Percentiles rank a stretch among this genome's conserved stretches.
phyloP scores from a whole-genome alignment of 2,113 vertebrate genomes.

The Apeltes quadracus region DNA sequence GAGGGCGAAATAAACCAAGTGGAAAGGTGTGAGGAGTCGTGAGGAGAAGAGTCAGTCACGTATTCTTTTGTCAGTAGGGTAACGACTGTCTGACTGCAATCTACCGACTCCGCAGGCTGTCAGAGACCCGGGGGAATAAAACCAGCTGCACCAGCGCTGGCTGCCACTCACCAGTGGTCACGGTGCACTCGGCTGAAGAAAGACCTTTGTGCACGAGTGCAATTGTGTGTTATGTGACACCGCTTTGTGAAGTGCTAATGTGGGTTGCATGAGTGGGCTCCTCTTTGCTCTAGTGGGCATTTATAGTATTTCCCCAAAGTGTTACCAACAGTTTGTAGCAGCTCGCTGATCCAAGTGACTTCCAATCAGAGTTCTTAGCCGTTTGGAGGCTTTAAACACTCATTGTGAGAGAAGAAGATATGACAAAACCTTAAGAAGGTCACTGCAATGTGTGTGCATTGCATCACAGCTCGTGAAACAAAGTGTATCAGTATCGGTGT shows the following conservation, averaged over 20 bases:
- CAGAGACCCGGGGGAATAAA: slow-evolving; percentile 39
- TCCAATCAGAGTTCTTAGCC: background rate
- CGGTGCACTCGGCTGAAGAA: slow-evolving; percentile 21
- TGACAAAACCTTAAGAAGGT: background rate
- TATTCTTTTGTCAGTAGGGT: slow-evolving; percentile 16
- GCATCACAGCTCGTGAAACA: background rate
- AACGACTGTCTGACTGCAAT: slow-evolving; percentile 54
- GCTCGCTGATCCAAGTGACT: background rate
- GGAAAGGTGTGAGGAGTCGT: background rate
- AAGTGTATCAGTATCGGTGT: background rate
- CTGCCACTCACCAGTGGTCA: slow-evolving; percentile 18
- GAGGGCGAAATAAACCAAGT: background rate
- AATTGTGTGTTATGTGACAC: slow-evolving; percentile 31
- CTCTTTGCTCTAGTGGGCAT: background rate
- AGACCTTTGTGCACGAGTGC: slow-evolving; percentile 9
- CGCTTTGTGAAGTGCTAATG: slow-evolving; percentile 6
- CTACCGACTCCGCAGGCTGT: slow-evolving; percentile 56
- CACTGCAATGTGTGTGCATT: background rate
- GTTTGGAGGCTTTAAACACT: background rate
- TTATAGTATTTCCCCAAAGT: background rate
- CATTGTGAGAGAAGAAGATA: background rate
- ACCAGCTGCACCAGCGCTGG: slow-evolving; percentile 43
- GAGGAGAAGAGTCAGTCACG: background rate
- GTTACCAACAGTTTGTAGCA: background rate
- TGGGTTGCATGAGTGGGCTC: background rate